A percentile compares a stretch with the other conserved stretches of the same genome.
phyloP scores from a whole-genome alignment of 1,140 invertebrate genomes.

The Hypothenemus hampei region DNA sequence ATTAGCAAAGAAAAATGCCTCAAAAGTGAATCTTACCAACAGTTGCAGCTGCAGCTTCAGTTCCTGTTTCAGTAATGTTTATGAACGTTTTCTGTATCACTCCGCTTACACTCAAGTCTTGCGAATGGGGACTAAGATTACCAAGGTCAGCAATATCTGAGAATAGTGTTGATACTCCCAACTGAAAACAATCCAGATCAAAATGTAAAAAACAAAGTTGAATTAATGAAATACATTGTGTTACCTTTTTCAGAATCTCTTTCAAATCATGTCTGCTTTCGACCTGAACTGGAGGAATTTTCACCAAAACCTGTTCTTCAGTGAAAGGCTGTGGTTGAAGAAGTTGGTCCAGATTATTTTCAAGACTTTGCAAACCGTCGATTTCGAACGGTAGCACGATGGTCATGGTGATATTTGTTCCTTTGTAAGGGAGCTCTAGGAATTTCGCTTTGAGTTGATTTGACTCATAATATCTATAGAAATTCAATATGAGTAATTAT shows the following conservation, averaged over 20 bases:
- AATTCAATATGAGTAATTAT: no score
- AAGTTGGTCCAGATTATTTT: conserved; percentile 34
- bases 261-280: conserved; percentile 44
- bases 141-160: conserved; percentile 51
- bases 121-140: conserved; percentile 52
- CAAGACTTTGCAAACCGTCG: conserved; percentile 47
- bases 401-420: conserved; percentile 48
- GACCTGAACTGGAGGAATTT: conserved; percentile 47
- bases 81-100: conserved; percentile 59
- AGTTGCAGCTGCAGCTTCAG: conserved; percentile 61
- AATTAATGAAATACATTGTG: background rate
- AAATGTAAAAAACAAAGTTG: background rate
- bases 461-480: conserved; percentile 50
- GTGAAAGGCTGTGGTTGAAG: conserved; percentile 28
- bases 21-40: conserved; percentile 43
- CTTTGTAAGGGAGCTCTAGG: conserved; percentile 55
- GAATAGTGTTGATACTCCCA: conserved; percentile 53
- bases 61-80: conserved; percentile 63
- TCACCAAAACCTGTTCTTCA: conserved; percentile 32
- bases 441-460: conserved; percentile 50
- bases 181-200: conserved; percentile 34
- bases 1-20: background rate
- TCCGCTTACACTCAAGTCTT: conserved; percentile 26
- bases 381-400: conserved; percentile 61
- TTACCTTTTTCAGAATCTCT: conserved; percentile 42